Base-by-base conservation (phyloP, 2,113 vertebrate genomes). In the Clarias macrocephalus region DNA sequence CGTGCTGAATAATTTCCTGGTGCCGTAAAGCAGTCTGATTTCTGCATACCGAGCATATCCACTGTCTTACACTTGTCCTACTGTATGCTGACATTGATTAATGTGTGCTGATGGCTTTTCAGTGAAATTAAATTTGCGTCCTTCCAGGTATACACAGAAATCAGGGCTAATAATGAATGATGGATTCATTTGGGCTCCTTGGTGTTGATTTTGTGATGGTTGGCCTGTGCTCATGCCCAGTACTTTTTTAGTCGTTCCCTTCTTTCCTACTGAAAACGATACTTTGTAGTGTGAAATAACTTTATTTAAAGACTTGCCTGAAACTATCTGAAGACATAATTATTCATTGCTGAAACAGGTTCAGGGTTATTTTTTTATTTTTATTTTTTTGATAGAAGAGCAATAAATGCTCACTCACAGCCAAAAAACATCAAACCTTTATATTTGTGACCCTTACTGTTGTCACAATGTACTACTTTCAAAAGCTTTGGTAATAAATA, bases 1-100 rank as follows among this genome's bases (percentile, higher is more conserved):
- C 7, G 56, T 82, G 85, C 57, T 0, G 1, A 91, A 82, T 65
- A 83, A 85, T 91, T 93, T 93, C 89, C 6, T 68, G 56, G 59
- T 70, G 84, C 72, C 15, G 62, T 60, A 80, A 70, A 84, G 81
- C 42, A 2, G 89, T 93, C 75, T 87, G 75, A 90, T 91, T 89
- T 87, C 63, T 88, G 85, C 86, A 86, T 33, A 76, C 25, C 9
- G 54, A 37, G 84, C 66, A 79, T 72, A 54, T 86, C 68, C 62
- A 18, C 77, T 68, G 28, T 5, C 33, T 70, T 62, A 73, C 21
- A 33, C 56, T 85, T 21, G 85, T 23, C 28, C 52, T 68, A 42
- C 80, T 75, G 86, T 83, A 37, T 23, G 6, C 23, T 73, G 86
- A 85, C 75, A 77, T 18, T 56, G 81, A 90, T 84, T 86, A 72